phyloP scores from a whole-genome alignment of 2,888 invertebrate species.

The Netelia inedita region DNA sequence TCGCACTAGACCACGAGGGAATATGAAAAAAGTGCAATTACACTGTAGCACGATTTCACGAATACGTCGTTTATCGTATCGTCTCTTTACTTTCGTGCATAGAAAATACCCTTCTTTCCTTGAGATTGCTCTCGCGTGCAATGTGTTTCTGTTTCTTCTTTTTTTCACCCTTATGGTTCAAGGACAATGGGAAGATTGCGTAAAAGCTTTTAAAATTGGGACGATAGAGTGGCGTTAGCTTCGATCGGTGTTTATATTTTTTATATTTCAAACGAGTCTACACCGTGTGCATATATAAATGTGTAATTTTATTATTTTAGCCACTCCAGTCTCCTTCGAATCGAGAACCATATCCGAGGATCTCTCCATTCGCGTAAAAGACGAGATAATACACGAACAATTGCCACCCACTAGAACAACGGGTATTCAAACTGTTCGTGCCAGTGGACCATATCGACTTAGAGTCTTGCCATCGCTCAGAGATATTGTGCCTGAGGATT shows the following conservation, averaged over 20 bases:
- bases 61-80: not conserved
- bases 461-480: slow-evolving; percentile 86
- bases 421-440: slow-evolving; percentile 85
- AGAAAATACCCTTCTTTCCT: not conserved
- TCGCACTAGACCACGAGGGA: not conserved
- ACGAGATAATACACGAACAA: slow-evolving; percentile 66
- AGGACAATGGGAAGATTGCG: not conserved
- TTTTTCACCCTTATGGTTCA: not conserved
- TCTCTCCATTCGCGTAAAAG: slow-evolving; percentile 71
- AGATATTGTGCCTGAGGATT: slow-evolving; percentile 79
- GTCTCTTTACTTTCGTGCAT: not conserved
- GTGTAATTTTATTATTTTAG: slow-evolving; percentile 29
- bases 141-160: not conserved
- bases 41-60: slow-evolving; percentile 29
- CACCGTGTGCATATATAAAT: not conserved
- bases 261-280: not conserved
- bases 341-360: slow-evolving; percentile 75
- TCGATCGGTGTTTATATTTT: not conserved
- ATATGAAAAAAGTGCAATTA: slow-evolving; percentile 22
- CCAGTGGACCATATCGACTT: slow-evolving; percentile 86
- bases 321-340: slow-evolving; percentile 63
- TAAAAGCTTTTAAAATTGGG: not conserved
- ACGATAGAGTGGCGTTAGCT: not conserved
- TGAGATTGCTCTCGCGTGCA: not conserved
- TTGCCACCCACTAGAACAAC: slow-evolving; percentile 70